Percentiles rank a stretch among this genome's conserved stretches.
phyloP scores from a whole-genome alignment of 1,140 invertebrate species.

The Drosophila sechellia region DNA sequence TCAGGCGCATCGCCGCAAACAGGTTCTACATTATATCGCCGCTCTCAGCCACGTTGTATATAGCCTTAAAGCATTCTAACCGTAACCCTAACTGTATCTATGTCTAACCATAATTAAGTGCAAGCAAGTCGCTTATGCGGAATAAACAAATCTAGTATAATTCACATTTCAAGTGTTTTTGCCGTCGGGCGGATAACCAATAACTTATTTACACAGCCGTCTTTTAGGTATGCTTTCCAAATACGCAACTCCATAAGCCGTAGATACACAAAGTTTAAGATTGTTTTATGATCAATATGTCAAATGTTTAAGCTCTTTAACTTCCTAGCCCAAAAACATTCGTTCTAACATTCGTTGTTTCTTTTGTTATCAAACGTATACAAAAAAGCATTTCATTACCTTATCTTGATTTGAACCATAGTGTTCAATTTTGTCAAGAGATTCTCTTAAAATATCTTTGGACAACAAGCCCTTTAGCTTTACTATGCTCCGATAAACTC shows the following conservation, averaged over 20 bases:
- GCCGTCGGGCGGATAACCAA: background rate
- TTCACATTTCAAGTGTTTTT: conserved; percentile 13
- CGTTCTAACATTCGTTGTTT: too few species aligned
- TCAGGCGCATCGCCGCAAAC: conserved; percentile 71
- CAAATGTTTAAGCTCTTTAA: too few species aligned
- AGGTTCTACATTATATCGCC: conserved; percentile 77
- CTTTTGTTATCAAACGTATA: background rate
- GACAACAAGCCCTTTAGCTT: background rate
- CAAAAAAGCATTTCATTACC: background rate
- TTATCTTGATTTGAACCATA: background rate
- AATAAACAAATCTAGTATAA: conserved; percentile 78
- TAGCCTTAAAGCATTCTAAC: conserved; percentile 73
- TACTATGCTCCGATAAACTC: background rate
- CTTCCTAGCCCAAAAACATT: too few species aligned
- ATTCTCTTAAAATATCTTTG: background rate
- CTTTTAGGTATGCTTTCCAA: too few species aligned
- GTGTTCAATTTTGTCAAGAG: too few species aligned
- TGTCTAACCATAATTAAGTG: conserved; percentile 72
- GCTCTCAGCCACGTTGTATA: conserved; percentile 76
- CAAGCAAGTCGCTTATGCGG: conserved; percentile 49
- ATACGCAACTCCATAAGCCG: too few species aligned
- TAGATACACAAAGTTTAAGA: too few species aligned
- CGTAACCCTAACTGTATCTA: conserved; percentile 71
- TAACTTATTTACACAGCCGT: conserved; percentile 2
- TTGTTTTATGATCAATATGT: too few species aligned